phyloP scores from a whole-genome alignment of 2,113 vertebrate genomes.

The Pterocles orientalis region DNA sequence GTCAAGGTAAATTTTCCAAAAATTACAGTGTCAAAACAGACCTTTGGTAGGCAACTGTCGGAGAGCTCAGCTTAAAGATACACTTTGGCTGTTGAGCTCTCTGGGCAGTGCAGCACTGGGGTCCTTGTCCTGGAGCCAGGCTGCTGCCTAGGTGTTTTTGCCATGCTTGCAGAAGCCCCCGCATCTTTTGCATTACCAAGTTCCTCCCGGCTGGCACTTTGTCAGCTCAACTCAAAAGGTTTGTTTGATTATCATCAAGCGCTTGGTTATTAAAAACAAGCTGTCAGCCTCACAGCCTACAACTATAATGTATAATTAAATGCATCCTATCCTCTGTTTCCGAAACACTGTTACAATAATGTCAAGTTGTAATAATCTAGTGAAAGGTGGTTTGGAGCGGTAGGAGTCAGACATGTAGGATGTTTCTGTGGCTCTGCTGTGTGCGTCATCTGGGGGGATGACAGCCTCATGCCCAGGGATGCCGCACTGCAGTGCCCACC shows the following conservation, averaged over 20 bases:
- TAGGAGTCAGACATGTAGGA: background rate
- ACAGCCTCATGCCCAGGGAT: rapidly evolving
- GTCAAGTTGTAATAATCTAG: background rate
- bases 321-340: background rate
- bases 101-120: too few species aligned
- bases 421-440: rapidly evolving
- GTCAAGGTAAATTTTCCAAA: background rate
- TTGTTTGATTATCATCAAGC: constrained; percentile 8
- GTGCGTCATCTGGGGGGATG: background rate
- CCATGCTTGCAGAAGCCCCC: background rate
- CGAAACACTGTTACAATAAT: background rate
- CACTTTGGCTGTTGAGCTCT: background rate
- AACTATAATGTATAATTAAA: constrained; percentile 1
- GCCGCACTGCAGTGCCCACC: background rate
- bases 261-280: constrained; percentile 28
- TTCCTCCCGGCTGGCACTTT: background rate
- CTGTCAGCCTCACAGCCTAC: background rate
- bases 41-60: background rate
- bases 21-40: background rate
- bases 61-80: background rate
- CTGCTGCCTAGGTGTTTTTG: background rate
- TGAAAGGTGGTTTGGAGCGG: background rate
- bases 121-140: background rate
- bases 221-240: background rate
- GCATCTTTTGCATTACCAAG: background rate